A percentile compares a stretch with the other conserved stretches of the same genome.
phyloP scores from a whole-genome alignment of 2,113 vertebrate species.

The Dicentrarchus labrax region DNA sequence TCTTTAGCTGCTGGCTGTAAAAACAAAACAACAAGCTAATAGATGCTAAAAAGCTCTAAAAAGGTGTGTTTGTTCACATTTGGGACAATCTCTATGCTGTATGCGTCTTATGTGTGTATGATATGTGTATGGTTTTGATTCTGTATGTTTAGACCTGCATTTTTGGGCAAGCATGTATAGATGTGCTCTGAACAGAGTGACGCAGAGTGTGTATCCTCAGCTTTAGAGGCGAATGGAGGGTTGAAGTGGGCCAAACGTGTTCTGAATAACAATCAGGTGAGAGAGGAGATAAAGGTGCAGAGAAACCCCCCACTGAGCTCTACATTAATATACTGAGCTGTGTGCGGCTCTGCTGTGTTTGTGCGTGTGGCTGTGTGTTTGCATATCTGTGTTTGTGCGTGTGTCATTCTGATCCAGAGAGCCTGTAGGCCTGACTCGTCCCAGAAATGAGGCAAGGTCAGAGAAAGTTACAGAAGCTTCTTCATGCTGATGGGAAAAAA shows the following conservation, averaged over 20 bases:
- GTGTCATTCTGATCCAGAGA: background rate
- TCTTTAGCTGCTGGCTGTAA: background rate
- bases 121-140: background rate
- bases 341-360: background rate
- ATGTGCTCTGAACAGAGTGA: background rate
- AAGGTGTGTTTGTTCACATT: background rate
- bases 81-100: background rate
- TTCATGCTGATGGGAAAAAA: background rate
- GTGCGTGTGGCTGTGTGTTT: slow-evolving; percentile 20
- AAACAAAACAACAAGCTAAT: background rate
- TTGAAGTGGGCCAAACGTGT: slow-evolving; percentile 61
- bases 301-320: slow-evolving; percentile 20
- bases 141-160: background rate
- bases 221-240: slow-evolving; percentile 21
- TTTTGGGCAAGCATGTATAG: background rate
- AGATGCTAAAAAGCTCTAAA: background rate
- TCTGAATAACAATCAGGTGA: slow-evolving; percentile 66
- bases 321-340: background rate
- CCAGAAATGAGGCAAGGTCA: slow-evolving; percentile 7
- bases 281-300: slow-evolving; percentile 32
- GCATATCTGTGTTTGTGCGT: background rate
- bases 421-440: background rate
- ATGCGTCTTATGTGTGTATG: background rate
- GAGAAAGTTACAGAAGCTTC: slow-evolving; percentile 4
- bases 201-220: background rate